These are phyloP conservation scores for Temnothorax longispinosus DNA, from an alignment of 1,140 invertebrate genomes.

Conservation along the genomic window DNA sequence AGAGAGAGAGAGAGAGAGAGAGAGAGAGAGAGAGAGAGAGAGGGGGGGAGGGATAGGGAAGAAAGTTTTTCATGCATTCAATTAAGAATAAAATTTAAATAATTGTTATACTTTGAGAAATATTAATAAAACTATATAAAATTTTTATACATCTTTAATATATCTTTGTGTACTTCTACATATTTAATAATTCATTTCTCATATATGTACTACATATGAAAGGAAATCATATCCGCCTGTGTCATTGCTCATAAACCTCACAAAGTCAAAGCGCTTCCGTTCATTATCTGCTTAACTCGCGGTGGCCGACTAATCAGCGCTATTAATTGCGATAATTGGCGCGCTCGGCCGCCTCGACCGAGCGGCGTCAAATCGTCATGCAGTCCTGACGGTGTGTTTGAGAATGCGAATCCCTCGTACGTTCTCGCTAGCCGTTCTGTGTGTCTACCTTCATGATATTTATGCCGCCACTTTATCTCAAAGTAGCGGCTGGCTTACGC, in stretches of 20 bases:
- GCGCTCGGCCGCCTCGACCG: neutral
- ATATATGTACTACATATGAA: neutral
- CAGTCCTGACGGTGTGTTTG: slow-evolving; percentile 3
- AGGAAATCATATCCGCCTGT: neutral
- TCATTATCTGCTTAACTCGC: slow-evolving; percentile 65
- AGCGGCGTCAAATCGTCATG: neutral
- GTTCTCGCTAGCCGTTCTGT: slow-evolving; percentile 25
- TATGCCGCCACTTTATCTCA: neutral
- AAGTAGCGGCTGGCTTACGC: slow-evolving; percentile 34
- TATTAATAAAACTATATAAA: neutral
- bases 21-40: neutral
- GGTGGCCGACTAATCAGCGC: slow-evolving; percentile 51
- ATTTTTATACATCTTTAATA: too few species aligned
- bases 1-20: too few species aligned
- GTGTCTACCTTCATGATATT: neutral
- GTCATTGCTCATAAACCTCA: neutral
- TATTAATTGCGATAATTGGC: slow-evolving; percentile 62
- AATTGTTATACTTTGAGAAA: neutral
- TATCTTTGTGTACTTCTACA: too few species aligned
- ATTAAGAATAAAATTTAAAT: neutral
- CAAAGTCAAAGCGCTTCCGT: slow-evolving; percentile 31
- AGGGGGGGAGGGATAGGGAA: neutral
- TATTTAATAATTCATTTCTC: neutral
- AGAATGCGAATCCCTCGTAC: slow-evolving; percentile 35
- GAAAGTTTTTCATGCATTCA: neutral